Base-by-base conservation (phyloP, 2,113 vertebrate genomes). In the Collichthys lucidus region DNA sequence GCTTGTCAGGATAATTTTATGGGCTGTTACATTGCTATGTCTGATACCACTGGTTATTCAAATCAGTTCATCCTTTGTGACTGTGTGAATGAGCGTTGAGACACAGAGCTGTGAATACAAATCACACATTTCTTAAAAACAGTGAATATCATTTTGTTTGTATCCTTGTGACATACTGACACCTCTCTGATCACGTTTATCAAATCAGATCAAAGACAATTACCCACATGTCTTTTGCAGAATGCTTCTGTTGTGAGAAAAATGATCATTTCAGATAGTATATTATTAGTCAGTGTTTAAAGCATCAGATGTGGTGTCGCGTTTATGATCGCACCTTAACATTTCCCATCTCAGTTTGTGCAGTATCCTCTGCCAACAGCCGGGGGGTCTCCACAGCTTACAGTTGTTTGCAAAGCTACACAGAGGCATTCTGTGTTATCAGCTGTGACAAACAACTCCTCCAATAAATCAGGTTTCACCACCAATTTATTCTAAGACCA, bases 1-100 rank as follows among this genome's bases (percentile, higher is more conserved):
- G 52, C 63, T 61, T 86, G 82, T 85, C 76, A 73, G 74, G 17
- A 59, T 72, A 6, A 76, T 80, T 83, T 83, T 76, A 40, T 63
- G 70, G 81, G 50, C 77, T 35, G 77, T 70, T 82, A 55, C 1
- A 11, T 80, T 68, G 9, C 56, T 19, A 69, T 67, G 62, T 57
- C 42, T 84, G 62, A 85, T 81, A 24, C 78, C 60, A 26, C 49
- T 26, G 24, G 47, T 79, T 60, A 83, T 74, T 87, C 61, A 76
- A 60, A 80, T 83, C 59, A 12, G 26, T 71, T 68, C 55, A 44
- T 86, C 83, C 62, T 80, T 50, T 72, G 80, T 78, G 80, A 74
- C 80, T 74, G 67, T 70, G 52, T 61, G 79, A 76, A 65, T 63
- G 59, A 77, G 26, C 44, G 12, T 0, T n/a, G 56, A 63, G 42